Percentiles rank a stretch among this genome's conserved stretches.
Conservation (phyloP, 2,888 invertebrate genomes). For the Lithosia quadra region DNA sequence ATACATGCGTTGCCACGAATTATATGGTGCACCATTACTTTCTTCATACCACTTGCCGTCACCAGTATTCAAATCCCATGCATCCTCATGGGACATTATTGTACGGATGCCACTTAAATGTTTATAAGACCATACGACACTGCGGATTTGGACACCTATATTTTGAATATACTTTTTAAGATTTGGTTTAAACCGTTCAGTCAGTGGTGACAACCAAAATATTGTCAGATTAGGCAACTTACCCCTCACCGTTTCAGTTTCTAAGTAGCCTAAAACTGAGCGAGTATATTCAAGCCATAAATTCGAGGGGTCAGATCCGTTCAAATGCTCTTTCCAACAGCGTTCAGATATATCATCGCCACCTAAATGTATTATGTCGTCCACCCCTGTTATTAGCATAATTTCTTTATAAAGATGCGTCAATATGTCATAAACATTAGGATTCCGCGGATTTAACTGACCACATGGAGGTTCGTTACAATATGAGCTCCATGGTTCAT, state of each 20-base stretch:
- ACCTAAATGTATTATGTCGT: conserved; percentile 93
- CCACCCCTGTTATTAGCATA: conserved; percentile 90
- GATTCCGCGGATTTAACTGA: conserved; percentile 92
- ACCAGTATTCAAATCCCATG: conserved; percentile 94
- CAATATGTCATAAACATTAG: conserved; percentile 89
- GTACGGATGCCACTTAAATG: conserved; percentile 88
- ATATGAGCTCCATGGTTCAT: conserved; percentile 90
- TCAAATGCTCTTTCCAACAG: conserved; percentile 90
- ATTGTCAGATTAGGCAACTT: conserved; percentile 67
- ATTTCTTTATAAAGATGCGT: conserved; percentile 91
- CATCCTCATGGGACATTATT: conserved; percentile 93
- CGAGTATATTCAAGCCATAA: conserved; percentile 91
- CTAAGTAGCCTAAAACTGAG: conserved; percentile 86
- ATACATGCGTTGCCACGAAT: conserved; percentile 94
- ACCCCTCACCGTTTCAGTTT: conserved; percentile 76
- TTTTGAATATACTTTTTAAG: conserved; percentile 59
- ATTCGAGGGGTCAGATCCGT: conserved; percentile 88
- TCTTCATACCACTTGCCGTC: conserved; percentile 93
- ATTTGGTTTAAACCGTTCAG: conserved; percentile 62
- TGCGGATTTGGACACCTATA: conserved; percentile 85
- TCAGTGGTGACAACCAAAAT: conserved; percentile 67
- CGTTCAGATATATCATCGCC: conserved; percentile 91
- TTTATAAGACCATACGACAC: conserved; percentile 88
- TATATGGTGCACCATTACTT: conserved; percentile 92
- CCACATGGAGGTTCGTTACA: conserved; percentile 94